phyloP scores from a whole-genome alignment of 1,140 invertebrate species.

The Ylistrum balloti region DNA sequence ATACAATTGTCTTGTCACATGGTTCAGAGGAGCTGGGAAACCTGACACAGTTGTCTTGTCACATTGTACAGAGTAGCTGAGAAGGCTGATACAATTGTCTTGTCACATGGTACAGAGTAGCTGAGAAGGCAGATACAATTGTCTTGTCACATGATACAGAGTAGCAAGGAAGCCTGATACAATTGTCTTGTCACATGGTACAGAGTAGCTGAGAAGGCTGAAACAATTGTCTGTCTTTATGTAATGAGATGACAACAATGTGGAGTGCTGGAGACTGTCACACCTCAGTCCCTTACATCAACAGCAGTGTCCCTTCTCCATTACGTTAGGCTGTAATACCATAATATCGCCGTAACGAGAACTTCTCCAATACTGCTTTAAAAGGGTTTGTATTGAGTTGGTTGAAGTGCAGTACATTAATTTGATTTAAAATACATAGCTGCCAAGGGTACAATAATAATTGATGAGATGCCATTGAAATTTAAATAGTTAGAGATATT shows the following conservation, averaged over 20 bases:
- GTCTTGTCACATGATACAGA: neutral
- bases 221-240: neutral
- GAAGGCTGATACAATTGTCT: neutral
- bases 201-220: neutral
- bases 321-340: neutral
- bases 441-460: neutral
- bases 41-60: neutral
- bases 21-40: neutral
- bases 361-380: neutral
- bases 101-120: neutral
- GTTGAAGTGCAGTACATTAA: neutral
- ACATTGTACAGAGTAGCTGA: neutral
- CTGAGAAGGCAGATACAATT: neutral
- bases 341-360: neutral
- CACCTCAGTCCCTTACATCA: neutral
- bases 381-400: conserved; percentile 30
- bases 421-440: conserved; percentile 35
- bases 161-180: neutral
- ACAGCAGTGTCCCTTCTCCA: neutral
- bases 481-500: neutral
- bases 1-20: neutral
- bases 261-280: neutral
- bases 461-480: conserved; percentile 29
- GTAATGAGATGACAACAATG: neutral
- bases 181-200: neutral